These are phyloP conservation scores for Eubasilissa regina DNA, from an alignment of 1,140 invertebrate genomes.

Conservation along the genomic window DNA sequence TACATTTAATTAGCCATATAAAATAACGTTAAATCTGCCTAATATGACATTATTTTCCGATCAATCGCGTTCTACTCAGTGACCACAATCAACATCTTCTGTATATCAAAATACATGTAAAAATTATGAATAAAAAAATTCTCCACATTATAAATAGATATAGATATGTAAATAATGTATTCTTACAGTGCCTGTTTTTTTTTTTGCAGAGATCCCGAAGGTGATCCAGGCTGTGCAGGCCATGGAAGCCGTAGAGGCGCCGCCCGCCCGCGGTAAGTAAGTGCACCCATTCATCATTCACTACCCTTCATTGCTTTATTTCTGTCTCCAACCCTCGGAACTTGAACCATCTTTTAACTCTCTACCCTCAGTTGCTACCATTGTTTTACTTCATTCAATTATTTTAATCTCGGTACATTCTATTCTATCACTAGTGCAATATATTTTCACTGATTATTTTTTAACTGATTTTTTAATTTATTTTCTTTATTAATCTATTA, in stretches of 20 bases:
- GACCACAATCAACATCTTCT: no score
- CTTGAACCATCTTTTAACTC: background rate
- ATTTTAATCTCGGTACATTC: background rate
- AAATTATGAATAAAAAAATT: no score
- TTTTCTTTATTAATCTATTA: no score
- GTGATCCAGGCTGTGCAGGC: constrained; percentile 70
- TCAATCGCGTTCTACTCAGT: no score
- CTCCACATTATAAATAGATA: no score
- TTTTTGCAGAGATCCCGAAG: constrained; percentile 66
- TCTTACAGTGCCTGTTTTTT: background rate
- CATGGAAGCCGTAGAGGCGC: constrained; percentile 71
- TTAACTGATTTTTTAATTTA: no score
- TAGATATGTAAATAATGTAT: background rate
- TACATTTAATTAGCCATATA: no score
- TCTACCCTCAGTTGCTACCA: background rate
- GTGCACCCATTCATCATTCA: constrained; percentile 72
- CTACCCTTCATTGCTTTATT: constrained; percentile 49
- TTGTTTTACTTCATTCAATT: background rate
- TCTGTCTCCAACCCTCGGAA: background rate
- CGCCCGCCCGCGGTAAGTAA: constrained; percentile 72
- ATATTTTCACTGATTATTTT: no score
- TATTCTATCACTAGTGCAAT: background rate
- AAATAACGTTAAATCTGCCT: no score
- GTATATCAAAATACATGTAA: no score
- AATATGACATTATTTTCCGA: no score